Base-by-base conservation (phyloP, 2,888 invertebrate genomes). In the Stratiomys singularior region DNA sequence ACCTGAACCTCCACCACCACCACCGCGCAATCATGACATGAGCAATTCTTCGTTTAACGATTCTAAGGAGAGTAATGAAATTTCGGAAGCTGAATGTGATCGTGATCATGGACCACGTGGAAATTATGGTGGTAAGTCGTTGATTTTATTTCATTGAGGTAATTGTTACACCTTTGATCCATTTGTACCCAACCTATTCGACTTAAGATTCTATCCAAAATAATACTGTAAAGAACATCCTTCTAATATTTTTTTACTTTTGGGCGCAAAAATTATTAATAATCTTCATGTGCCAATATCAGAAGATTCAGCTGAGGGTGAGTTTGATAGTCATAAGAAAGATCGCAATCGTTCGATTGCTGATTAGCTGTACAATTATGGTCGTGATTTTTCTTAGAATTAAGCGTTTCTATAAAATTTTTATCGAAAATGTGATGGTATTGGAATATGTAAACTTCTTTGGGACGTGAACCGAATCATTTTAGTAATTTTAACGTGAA, bases 41-140 rank as follows among this genome's bases (percentile, higher is more conserved):
- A 93, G 92, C 83, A 93, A 93, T 84, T 93, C 93, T 82, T 93
- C 93, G 78, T 96, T 96, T 89, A 96, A 96, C 88, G 96, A 96
- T 88, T 95, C 95, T 86, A 96, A 96, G 89, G 96, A 96, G 87
- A 96, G 96, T 88, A 96, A 96, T 89, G 96, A 96, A 88, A 95
- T 96, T 88, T 96, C 95, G 85, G 96, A 96, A 88, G 96, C 96
- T 83, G 96, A 96, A 88, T 96, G 96, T 87, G 96, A 96, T 89
- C 93, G 93, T 81, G 93, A 93, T 86, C 93, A 93, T 84, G 92
- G 94, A 88, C 92, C 92, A 79, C 92, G 95, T 84, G 87, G 87
- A 79, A 94, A 93, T 87, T 95, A 95, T 86, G 94, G 95, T 85
- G 95, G 95, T 95, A 89, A 90, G 90, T 72, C 1, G 28, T 15